Percentiles rank a stretch among this genome's conserved stretches.
Evolutionary conservation across 2,113 vertebrate species (phyloP).

Genomic region (Blennius ocellaris): DNA sequence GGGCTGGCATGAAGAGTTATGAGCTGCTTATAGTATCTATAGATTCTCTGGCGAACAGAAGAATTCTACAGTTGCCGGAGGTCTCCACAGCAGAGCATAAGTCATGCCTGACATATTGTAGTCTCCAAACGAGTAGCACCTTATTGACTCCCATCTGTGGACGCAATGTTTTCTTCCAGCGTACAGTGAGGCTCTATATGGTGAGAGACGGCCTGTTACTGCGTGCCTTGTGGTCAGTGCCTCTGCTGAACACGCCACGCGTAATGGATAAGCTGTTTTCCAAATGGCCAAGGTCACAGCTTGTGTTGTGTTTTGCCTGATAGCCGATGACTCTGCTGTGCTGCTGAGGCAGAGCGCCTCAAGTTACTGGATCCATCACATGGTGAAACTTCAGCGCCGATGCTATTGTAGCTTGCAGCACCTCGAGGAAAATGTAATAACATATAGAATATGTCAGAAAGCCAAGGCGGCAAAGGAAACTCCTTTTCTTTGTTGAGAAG

Average conservation of each 20-base stretch:
- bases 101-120: constrained; percentile 28
- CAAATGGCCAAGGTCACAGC: constrained; percentile 62
- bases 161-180: constrained; percentile 6
- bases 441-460: constrained; percentile 12
- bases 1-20: constrained; percentile 33
- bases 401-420: not conserved
- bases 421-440: constrained; percentile 16
- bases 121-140: constrained; percentile 15
- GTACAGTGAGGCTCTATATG: constrained; percentile 49
- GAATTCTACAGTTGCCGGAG: not conserved
- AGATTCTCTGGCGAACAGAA: constrained; percentile 23
- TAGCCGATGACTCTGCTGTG: constrained; percentile 35
- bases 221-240: constrained; percentile 43
- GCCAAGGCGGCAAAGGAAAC: not conserved
- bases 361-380: constrained; percentile 58
- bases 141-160: constrained; percentile 13
- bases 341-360: constrained; percentile 50
- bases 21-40: constrained; percentile 4
- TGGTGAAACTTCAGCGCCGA: constrained; percentile 19
- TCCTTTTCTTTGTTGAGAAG: constrained; percentile 4
- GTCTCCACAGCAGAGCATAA: constrained; percentile 8
- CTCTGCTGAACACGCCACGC: constrained; percentile 55
- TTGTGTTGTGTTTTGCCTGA: constrained; percentile 50
- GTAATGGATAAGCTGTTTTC: constrained; percentile 74
- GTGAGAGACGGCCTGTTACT: constrained; percentile 59